phyloP scores from a whole-genome alignment of 2,888 invertebrate genomes.

The Cybosia mesomella region DNA sequence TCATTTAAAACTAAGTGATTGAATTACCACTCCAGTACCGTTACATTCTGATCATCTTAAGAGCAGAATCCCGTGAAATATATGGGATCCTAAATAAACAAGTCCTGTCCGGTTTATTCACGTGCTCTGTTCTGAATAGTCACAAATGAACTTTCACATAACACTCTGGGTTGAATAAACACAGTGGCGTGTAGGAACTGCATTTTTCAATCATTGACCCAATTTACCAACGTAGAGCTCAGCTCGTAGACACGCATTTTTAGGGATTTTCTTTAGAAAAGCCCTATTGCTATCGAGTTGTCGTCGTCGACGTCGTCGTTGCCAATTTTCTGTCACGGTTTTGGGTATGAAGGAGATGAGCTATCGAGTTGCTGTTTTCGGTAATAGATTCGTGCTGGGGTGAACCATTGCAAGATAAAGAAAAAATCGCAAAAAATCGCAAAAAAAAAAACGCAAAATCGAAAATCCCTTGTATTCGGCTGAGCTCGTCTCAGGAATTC shows the following conservation, averaged over 20 bases:
- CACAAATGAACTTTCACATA: constrained; percentile 48
- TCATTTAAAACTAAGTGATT: background rate
- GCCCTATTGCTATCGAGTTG: too few species aligned
- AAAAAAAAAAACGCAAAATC: too few species aligned
- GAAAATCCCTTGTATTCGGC: too few species aligned
- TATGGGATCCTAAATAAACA: constrained; percentile 48
- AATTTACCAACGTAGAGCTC: background rate
- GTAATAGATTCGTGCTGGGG: too few species aligned
- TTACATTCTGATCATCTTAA: constrained; percentile 36
- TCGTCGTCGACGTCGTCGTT: too few species aligned
- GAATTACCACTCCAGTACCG: constrained; percentile 27
- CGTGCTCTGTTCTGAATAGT: constrained; percentile 45
- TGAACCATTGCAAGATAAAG: too few species aligned
- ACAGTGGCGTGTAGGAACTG: background rate
- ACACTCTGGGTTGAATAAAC: constrained; percentile 36
- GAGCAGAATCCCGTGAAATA: constrained; percentile 33
- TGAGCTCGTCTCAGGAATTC: too few species aligned
- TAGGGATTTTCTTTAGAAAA: too few species aligned
- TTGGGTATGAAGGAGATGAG: too few species aligned
- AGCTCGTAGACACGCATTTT: background rate
- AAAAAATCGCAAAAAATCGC: too few species aligned
- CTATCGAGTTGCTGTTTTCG: too few species aligned
- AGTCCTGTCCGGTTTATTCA: constrained; percentile 32
- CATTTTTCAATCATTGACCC: background rate
- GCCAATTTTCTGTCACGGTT: too few species aligned